Base-by-base conservation (phyloP, 2,113 vertebrate genomes). In the Gymnobelideus leadbeateri region DNA sequence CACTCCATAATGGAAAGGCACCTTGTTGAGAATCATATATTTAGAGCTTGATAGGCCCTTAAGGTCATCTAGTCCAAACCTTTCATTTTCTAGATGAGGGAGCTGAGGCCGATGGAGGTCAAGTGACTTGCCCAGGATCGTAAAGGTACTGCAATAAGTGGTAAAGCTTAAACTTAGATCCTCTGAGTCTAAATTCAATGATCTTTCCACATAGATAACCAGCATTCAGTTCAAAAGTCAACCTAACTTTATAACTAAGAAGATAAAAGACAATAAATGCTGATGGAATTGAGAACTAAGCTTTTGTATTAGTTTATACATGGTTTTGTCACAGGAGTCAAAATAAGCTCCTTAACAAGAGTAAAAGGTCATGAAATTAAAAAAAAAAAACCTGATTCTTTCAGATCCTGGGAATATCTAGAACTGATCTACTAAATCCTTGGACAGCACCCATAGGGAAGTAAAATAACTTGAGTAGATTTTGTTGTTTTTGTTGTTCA, bases 1-100 rank as follows among this genome's bases (percentile, higher is more conserved):
- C 90, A 91, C 93, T 91, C 61, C 50, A 54, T 54, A 37, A 96
- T 61, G 47, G 84, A 94, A 94, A 55, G 93, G 21, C 21, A 93
- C 25, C 50, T 92, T 89, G 37, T 51, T 23, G 94, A 96, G 49
- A 54, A 95, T 51, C 92, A 51, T 89, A 19, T 50, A 84, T 89
- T 77, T 94, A 94, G 68, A 53, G 19, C 26, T n/a, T 43, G 8
- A 43, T 43, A 84, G 68, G 19, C n/a, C 7, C 8, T 84, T 84
- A 43, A 84, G 68, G 37, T 84, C 68, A 43, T 23, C 5, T 23
- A 43, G 19, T 21, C 68, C 37, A 84, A 43, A 5, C n/a, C n/a
- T n/a, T 43, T 84, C n/a, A 84, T 84, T 84, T 77, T 21, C n/a
- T 21, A 84, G 68, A 84, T 23, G 68, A 84, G 37, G 7, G 68